These are phyloP conservation scores for Pseudococcus viburni DNA, from an alignment of 2,888 invertebrate genomes.

Conservation along the genomic window DNA sequence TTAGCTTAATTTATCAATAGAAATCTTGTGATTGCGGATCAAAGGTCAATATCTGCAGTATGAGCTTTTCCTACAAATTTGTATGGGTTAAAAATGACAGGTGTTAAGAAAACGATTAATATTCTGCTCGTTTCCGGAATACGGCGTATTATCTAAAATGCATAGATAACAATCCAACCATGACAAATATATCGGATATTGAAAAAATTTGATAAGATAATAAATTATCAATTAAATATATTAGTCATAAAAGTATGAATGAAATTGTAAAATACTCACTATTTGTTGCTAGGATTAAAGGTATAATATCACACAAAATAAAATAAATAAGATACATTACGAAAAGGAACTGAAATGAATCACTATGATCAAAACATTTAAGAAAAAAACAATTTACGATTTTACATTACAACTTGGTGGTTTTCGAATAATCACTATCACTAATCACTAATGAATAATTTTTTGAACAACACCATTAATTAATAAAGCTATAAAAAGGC, in stretches of 20 bases:
- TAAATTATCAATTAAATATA: neutral
- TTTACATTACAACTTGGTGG: slow-evolving; percentile 40
- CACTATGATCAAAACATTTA: slow-evolving; percentile 45
- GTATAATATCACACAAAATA: slow-evolving; percentile 56
- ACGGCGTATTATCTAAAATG: neutral
- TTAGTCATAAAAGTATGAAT: neutral
- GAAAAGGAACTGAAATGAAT: slow-evolving; percentile 58
- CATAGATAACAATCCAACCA: neutral
- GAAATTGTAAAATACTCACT: neutral
- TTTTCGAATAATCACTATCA: slow-evolving; percentile 42
- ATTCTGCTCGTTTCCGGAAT: neutral
- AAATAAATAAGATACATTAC: slow-evolving; percentile 59
- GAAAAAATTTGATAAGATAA: neutral
- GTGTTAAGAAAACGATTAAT: too few species aligned
- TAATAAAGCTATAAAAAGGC: neutral
- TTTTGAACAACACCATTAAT: neutral
- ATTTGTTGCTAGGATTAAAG: slow-evolving; percentile 56
- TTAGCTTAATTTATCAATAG: neutral
- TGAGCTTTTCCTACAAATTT: too few species aligned
- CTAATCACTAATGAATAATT: slow-evolving; percentile 3
- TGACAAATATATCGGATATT: neutral
- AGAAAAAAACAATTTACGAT: neutral
- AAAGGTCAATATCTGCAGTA: too few species aligned
- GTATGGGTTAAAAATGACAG: too few species aligned
- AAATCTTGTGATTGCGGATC: neutral